phyloP scores from a whole-genome alignment of 2,888 invertebrate genomes.

The Trisateles emortualis region DNA sequence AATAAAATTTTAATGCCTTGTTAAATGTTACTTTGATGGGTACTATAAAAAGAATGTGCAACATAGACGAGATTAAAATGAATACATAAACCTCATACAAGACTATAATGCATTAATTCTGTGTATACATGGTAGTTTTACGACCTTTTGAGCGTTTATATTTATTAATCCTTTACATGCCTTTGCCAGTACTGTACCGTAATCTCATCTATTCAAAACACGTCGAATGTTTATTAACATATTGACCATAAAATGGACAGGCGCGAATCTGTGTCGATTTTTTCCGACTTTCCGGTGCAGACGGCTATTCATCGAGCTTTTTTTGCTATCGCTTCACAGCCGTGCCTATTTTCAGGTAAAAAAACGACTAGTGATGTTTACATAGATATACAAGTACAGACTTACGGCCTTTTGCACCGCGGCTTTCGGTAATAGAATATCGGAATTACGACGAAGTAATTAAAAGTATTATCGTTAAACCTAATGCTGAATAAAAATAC shows the following conservation, averaged over 20 bases:
- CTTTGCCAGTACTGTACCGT: constrained; percentile 47
- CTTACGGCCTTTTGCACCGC: constrained; percentile 35
- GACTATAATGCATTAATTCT: constrained; percentile 17
- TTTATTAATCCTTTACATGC: constrained; percentile 51
- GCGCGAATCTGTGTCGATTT: constrained; percentile 72
- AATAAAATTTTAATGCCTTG: constrained; percentile 21
- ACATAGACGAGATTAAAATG: constrained; percentile 18
- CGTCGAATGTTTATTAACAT: constrained; percentile 82
- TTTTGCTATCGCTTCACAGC: constrained; percentile 60
- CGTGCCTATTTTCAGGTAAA: constrained; percentile 55
- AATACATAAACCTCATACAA: constrained; percentile 20
- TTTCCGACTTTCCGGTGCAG: constrained; percentile 72
- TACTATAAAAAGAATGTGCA: constrained; percentile 23
- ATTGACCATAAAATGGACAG: constrained; percentile 76
- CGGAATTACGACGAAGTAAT: constrained; percentile 19
- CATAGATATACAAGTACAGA: constrained; percentile 45
- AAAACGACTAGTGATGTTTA: constrained; percentile 53
- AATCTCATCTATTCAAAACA: constrained; percentile 74
- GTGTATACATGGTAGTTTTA: constrained; percentile 25
- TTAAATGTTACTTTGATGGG: constrained; percentile 31
- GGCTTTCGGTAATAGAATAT: constrained; percentile 29
- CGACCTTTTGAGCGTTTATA: constrained; percentile 35
- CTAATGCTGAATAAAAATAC: background rate
- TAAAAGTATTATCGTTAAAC: constrained; percentile 5
- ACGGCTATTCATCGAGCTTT: constrained; percentile 67